These are phyloP conservation scores for Gonatopus flavifemur DNA, from an alignment of 1,140 invertebrate species.

Conservation along the genomic window DNA sequence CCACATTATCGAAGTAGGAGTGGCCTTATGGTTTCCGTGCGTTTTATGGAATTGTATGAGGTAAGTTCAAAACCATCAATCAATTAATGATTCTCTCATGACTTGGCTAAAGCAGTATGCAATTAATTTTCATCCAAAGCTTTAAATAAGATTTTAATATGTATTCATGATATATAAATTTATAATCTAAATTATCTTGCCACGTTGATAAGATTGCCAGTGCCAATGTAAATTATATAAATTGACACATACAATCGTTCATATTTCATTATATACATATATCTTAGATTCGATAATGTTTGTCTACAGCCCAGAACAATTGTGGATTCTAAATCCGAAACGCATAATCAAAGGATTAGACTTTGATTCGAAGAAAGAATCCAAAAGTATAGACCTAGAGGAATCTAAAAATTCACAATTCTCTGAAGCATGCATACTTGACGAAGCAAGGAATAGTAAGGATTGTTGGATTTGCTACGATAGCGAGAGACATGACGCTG, in stretches of 20 bases:
- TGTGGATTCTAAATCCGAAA: constrained; percentile 92
- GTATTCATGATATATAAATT: not conserved
- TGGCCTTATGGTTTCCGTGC: constrained; percentile 92
- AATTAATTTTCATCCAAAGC: no score
- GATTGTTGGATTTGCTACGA: constrained; percentile 97
- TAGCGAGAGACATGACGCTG: constrained; percentile 71
- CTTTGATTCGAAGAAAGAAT: constrained; percentile 47
- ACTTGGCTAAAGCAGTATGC: no score
- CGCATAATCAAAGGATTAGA: constrained; percentile 73
- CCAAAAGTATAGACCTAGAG: constrained; percentile 60
- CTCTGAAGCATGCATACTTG: constrained; percentile 33
- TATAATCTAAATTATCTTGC: not conserved
- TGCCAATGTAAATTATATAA: not conserved
- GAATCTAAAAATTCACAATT: constrained; percentile 47
- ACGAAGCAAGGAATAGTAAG: constrained; percentile 49
- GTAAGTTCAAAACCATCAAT: constrained; percentile 46
- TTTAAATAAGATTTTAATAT: not conserved
- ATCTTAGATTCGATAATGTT: constrained; percentile 6
- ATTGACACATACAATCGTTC: not conserved
- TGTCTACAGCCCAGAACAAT: constrained; percentile 73
- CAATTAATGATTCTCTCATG: no score
- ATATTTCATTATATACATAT: not conserved
- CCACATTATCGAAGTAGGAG: constrained; percentile 88
- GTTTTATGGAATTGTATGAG: constrained; percentile 93
- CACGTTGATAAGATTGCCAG: no score